A percentile compares a stretch with the other conserved stretches of the same genome.
These are phyloP conservation scores for Hyppa rectilinea DNA, from an alignment of 2,888 invertebrate genomes.

Conservation along the genomic window DNA sequence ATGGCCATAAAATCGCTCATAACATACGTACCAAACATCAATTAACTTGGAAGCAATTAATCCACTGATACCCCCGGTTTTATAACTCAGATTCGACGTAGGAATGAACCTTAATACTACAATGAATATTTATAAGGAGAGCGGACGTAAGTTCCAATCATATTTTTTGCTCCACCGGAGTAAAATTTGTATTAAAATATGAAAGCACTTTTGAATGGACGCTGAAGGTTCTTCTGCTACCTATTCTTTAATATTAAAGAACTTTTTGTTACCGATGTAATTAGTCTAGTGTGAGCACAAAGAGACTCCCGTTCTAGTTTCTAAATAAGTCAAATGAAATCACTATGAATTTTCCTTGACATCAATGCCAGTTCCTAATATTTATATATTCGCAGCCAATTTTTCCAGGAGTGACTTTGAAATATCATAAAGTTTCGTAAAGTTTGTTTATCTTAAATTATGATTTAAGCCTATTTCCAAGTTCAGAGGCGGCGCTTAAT, in stretches of 20 bases:
- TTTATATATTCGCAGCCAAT: constrained; percentile 7
- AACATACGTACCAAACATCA: constrained; percentile 72
- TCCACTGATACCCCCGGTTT: constrained; percentile 69
- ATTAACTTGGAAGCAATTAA: constrained; percentile 74
- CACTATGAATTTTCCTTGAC: constrained; percentile 32
- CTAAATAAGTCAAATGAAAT: constrained; percentile 22
- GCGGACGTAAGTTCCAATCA: constrained; percentile 48
- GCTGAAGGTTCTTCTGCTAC: constrained; percentile 16
- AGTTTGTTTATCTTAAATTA: constrained; percentile 55
- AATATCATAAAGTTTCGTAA: constrained; percentile 35
- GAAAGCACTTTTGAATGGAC: constrained; percentile 46
- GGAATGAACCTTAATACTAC: constrained; percentile 60
- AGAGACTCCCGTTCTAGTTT: constrained; percentile 33
- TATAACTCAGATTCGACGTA: constrained; percentile 64
- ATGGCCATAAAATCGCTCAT: constrained; percentile 72
- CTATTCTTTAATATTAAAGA: constrained; percentile 52
- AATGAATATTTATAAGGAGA: constrained; percentile 65
- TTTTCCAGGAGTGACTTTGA: constrained; percentile 15
- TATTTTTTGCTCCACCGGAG: constrained; percentile 44
- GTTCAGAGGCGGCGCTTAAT: constrained; percentile 53
- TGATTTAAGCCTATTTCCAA: constrained; percentile 49
- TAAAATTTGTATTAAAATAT: constrained; percentile 57
- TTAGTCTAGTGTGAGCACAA: constrained; percentile 50
- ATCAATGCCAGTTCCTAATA: not conserved
- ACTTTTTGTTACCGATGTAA: constrained; percentile 60